Percentiles rank a stretch among this genome's conserved stretches.
phyloP scores from a whole-genome alignment of 2,888 invertebrate species.

The Ectropis crepuscularia region DNA sequence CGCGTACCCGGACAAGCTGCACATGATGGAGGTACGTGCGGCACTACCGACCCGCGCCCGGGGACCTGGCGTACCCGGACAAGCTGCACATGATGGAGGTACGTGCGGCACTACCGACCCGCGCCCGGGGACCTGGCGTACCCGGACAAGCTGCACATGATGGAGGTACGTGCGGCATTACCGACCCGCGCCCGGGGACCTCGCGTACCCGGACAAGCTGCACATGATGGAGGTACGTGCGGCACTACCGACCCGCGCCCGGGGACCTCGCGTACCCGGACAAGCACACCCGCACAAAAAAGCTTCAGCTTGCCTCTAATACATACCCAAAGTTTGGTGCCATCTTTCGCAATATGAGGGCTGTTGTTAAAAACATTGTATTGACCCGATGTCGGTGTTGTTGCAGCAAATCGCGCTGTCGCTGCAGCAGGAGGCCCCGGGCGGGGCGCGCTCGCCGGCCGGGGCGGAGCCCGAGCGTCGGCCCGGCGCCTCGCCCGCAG shows the following conservation, averaged over 20 bases:
- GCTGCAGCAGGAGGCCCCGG: slow-evolving; percentile 88
- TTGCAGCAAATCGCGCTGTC: slow-evolving; percentile 87
- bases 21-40: slow-evolving; percentile 96
- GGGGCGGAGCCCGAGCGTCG: slow-evolving; percentile 72
- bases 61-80: too few relatives aligned
- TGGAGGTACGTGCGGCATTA: too few relatives aligned
- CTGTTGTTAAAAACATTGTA: neutral
- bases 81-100: too few relatives aligned
- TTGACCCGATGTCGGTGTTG: neutral
- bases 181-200: neutral
- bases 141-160: too few relatives aligned
- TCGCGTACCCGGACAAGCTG: neutral
- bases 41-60: slow-evolving; percentile 94
- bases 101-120: neutral
- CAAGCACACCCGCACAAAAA: neutral
- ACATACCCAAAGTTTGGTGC: too few relatives aligned
- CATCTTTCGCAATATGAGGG: too few relatives aligned
- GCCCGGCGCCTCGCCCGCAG: slow-evolving; percentile 92
- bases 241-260: neutral
- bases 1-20: too few relatives aligned
- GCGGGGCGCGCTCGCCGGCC: slow-evolving; percentile 87
- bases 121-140: too few relatives aligned
- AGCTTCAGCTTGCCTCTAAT: too few relatives aligned
- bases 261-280: neutral
- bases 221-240: neutral